Conservation (phyloP, 2,113 vertebrate genomes). For the Leucosticte australis region DNA sequence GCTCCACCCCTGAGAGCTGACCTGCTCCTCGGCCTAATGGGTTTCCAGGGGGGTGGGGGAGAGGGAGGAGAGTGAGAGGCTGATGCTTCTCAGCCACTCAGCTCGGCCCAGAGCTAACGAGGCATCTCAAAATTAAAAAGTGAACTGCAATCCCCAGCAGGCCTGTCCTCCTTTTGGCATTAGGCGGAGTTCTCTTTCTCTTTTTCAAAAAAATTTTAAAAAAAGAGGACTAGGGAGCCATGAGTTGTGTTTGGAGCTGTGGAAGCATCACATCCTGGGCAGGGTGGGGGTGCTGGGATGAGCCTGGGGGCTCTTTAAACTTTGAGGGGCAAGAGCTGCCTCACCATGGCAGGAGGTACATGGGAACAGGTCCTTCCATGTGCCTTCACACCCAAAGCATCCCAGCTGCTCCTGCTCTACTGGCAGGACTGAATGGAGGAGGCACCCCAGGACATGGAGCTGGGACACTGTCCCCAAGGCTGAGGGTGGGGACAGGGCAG, state of each 20-base stretch:
- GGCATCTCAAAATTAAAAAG: constrained; percentile 69
- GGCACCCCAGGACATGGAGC: rapidly evolving
- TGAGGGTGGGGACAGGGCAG: not conserved
- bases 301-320: not conserved
- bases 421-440: rapidly evolving
- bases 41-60: not conserved
- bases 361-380: not conserved
- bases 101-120: constrained; percentile 59
- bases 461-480: not conserved
- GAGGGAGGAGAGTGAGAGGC: not conserved
- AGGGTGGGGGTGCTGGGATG: not conserved
- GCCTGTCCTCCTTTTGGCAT: constrained; percentile 71
- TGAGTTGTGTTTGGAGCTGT: not conserved
- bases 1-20: not conserved
- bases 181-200: constrained; percentile 32
- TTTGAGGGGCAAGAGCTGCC: not conserved
- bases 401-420: not conserved
- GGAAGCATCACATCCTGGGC: not conserved
- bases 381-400: not conserved
- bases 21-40: not conserved
- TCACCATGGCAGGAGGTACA: not conserved
- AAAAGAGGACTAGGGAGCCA: not conserved
- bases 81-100: constrained; percentile 39
- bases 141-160: constrained; percentile 69
- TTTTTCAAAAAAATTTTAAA: not conserved